These are phyloP conservation scores for Drosophila fuyamai DNA, from an alignment of 1,140 invertebrate species.

Conservation along the genomic window DNA sequence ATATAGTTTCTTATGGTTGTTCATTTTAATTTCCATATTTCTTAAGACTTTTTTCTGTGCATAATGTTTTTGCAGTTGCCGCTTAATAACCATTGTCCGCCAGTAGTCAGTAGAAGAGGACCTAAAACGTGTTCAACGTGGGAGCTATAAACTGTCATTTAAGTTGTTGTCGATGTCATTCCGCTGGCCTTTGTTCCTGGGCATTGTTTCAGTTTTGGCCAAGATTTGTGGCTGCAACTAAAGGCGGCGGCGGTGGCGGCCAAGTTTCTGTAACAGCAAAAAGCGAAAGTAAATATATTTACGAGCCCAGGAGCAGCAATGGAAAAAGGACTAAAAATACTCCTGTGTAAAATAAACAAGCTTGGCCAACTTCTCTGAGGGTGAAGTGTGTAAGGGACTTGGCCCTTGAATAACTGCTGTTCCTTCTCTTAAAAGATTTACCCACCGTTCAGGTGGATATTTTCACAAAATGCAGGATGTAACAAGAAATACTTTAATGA, in stretches of 20 bases:
- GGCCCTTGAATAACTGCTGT: conserved; percentile 11
- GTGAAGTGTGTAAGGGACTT: conserved; percentile 41
- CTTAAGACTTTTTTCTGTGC: conserved; percentile 25
- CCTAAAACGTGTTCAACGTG: conserved; percentile 66
- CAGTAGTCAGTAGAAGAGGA: conserved; percentile 14
- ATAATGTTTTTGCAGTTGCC: conserved; percentile 26
- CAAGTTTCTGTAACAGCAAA: conserved; percentile 61
- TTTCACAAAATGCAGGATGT: not conserved
- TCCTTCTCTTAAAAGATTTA: conserved; percentile 37
- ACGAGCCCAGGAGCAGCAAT: conserved; percentile 53
- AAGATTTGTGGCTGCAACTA: conserved; percentile 73
- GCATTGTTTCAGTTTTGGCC: conserved; percentile 58
- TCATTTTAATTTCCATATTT: not conserved
- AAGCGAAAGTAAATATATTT: conserved; percentile 81
- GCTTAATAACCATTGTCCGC: conserved; percentile 77
- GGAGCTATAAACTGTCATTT: conserved; percentile 82
- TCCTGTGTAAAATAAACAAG: conserved; percentile 78
- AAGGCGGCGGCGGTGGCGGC: conserved; percentile 30
- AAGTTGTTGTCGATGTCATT: conserved; percentile 83
- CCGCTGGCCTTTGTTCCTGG: conserved; percentile 36
- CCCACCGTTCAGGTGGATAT: conserved; percentile 4
- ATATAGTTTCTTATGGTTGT: no score
- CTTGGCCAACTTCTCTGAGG: conserved; percentile 31
- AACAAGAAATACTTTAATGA: not conserved
- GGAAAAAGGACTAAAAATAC: conserved; percentile 58